Conservation (phyloP, 2,888 invertebrate genomes). For the Allacma fusca region DNA sequence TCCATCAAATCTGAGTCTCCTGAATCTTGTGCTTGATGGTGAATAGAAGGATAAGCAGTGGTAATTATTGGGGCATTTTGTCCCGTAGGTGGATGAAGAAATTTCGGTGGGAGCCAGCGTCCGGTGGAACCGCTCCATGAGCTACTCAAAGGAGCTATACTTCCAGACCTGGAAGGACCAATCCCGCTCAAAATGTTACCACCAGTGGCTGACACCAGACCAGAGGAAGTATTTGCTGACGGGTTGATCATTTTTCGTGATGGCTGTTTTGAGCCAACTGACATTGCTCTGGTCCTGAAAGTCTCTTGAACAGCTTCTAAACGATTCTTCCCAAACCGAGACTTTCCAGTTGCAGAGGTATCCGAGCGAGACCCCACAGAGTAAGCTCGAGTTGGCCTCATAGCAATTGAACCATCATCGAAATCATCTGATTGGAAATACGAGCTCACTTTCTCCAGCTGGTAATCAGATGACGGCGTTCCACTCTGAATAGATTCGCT, state of each 20-base stretch:
- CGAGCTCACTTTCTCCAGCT: constrained; percentile 81
- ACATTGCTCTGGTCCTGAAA: constrained; percentile 75
- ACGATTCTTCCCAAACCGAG: constrained; percentile 53
- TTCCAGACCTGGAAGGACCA: constrained; percentile 62
- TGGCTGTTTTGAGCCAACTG: constrained; percentile 70
- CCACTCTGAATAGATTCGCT: constrained; percentile 80
- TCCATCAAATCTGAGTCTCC: constrained; percentile 60
- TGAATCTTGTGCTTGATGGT: constrained; percentile 42
- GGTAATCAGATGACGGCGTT: constrained; percentile 84
- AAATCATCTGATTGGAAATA: constrained; percentile 73
- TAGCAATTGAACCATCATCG: constrained; percentile 67
- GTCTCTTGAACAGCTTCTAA: constrained; percentile 61
- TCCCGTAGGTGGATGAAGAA: constrained; percentile 26
- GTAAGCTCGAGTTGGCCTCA: constrained; percentile 78
- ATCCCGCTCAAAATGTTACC: constrained; percentile 55
- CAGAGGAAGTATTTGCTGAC: constrained; percentile 35
- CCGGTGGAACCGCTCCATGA: constrained; percentile 65
- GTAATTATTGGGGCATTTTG: background rate
- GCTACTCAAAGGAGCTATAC: constrained; percentile 72
- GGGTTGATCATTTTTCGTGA: constrained; percentile 50
- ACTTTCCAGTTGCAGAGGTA: constrained; percentile 55
- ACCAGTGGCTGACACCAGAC: constrained; percentile 52
- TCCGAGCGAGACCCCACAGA: constrained; percentile 85
- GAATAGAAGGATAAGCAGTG: constrained; percentile 32
- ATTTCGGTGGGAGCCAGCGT: constrained; percentile 65